Evolutionary conservation across 2,797 vertebrate genomes (phyloP).

Genomic region (Myripristis murdjan): DNA sequence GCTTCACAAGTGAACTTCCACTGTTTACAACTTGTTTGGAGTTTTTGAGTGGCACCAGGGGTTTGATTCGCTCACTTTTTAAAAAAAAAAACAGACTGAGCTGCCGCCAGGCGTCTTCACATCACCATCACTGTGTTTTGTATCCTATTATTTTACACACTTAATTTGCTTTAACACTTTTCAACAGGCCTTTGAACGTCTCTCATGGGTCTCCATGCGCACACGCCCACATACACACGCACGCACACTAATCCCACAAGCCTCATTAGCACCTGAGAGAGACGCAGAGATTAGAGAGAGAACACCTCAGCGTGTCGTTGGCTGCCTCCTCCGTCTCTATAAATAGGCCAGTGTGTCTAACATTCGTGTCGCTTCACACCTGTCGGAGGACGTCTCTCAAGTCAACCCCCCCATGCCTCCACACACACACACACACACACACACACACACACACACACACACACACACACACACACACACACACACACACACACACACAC

Average conservation of each 20-base stretch:
- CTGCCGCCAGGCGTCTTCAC: slow-evolving; percentile 19
- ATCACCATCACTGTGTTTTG: not conserved
- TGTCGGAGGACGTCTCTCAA: slow-evolving; percentile 46
- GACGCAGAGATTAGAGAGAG: slow-evolving; percentile 44
- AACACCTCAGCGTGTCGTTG: slow-evolving; percentile 27
- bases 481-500: not conserved
- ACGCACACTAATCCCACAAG: slow-evolving; percentile 12
- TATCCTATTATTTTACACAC: slow-evolving; percentile 21
- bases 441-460: slow-evolving; percentile 1
- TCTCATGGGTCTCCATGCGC: not conserved
- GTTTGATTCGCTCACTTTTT: slow-evolving; percentile 1
- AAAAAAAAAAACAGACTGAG: too few species aligned
- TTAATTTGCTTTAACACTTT: slow-evolving; percentile 27
- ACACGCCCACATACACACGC: not conserved
- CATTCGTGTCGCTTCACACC: slow-evolving; percentile 50
- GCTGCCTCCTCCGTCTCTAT: slow-evolving; percentile 44
- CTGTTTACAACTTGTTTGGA: not conserved
- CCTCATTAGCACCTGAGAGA: slow-evolving; percentile 63
- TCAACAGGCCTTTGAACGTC: not conserved
- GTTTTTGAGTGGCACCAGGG: not conserved
- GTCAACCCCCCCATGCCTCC: too few species aligned
- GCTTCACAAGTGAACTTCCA: not conserved
- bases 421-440: too few species aligned
- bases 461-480: slow-evolving; percentile 12
- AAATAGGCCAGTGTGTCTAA: slow-evolving; percentile 46